Base-by-base conservation (phyloP, 1,140 invertebrate genomes). In the Conopomorpha cramerella region DNA sequence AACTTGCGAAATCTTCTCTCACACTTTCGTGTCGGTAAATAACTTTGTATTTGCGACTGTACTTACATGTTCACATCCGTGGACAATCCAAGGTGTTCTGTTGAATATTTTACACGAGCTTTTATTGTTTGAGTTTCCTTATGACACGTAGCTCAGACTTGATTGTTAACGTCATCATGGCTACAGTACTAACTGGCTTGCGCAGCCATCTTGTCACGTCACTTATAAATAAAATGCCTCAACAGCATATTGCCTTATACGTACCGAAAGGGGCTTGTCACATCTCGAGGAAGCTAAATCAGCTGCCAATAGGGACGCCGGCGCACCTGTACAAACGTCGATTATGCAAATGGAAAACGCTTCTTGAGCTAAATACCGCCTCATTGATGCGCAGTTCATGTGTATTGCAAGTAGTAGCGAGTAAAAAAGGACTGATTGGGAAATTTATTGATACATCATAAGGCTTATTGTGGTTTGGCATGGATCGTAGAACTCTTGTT, bases 301-400 rank as follows among this genome's bases (percentile, higher is more conserved):
- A 71, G 45, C 60, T 67, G 64, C 56, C 62, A 59, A 39, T 43
- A 23, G 38, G 32, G 30, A 19, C 32, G 25, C 41, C 45, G 36
- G 54, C 57, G 59, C 65, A 71, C 66, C 66, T 70, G 66, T 67
- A 49, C 51, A 64, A 57, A 62, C 53, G 58, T 71, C 64, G 62
- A 74, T 71, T 74, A 74, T 74, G 66, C 63, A 67, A 74, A 74
- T 70, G 34, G 38, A 39, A 40, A 44, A n/a, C n/a, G 37, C 47
- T 7, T 45, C 62, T 64, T 70, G 65, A 67, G 65, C 59, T 70
- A 64, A 66, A 70, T 58, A 65, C 61, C 55, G 57, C 59, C 49
- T 45, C 46, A 39, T 30, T 38, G 35, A 35, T 14, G 34, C 14
- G 31, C 41, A 34, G 34, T 43, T 45, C 29, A 30, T 38, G 18